Base-by-base conservation (phyloP, 2,113 vertebrate species). In the Monopterus albus region DNA sequence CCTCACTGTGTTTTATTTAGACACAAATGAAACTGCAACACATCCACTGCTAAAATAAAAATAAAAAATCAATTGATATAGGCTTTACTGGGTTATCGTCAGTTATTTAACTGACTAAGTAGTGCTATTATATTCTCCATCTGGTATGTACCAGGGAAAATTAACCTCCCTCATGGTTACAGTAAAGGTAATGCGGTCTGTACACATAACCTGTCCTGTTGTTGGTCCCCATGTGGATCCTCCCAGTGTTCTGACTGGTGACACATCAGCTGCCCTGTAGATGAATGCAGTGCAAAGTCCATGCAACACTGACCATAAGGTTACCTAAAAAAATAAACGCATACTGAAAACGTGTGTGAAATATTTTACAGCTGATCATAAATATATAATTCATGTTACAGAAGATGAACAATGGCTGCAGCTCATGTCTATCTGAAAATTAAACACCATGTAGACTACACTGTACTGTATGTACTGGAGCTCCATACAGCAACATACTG, bases 141-240 rank as follows among this genome's bases (percentile, higher is more conserved):
- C 38, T 53, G 25, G 25, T 45, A 38, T 36, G 17, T 51, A 7
- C 6, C 29, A 40, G 26, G 52, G 26, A 60, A 46, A 52, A 52
- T 33, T 0, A 75, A 23, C 21, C 53, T 43, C 43, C 33, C 12
- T 49, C 3, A 18, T 45, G 13, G 61, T 55, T 47, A 55, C 28
- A 25, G 45, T 42, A 43, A 59, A 63, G n/a, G 50, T 35, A 63
- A 58, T 57, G 8, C 25, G 57, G 63, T 47, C 39, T 62, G 71
- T 45, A 49, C 76, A 91, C 89, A 85, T 91, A 75, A 91, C 88
- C 87, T 90, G 87, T 79, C 67, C 49, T 35, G 72, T 5, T 72
- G 75, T 5, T 52, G 66, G 38, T 14, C 67, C 47, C 56, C 17
- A 7, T 31, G 4, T 31, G 51, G 74, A 60, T 75, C 75, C 64